These are phyloP conservation scores for Tiaroga cobitis DNA, from an alignment of 2,797 vertebrate species.

Conservation along the genomic window DNA sequence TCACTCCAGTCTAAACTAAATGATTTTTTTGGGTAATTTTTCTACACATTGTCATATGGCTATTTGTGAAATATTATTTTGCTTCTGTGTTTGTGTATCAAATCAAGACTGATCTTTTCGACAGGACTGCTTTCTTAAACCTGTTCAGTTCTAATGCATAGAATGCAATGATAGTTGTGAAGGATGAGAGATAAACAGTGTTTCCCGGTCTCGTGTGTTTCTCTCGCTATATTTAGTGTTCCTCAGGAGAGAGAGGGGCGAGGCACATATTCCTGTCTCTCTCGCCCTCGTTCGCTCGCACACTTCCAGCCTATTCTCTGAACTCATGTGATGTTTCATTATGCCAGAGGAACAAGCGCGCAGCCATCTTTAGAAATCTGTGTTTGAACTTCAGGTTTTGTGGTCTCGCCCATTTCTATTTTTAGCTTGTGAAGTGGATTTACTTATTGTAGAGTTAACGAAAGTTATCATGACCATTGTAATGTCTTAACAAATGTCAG, in stretches of 20 bases:
- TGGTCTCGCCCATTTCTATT: too few species aligned
- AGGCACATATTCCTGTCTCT: constrained; percentile 2
- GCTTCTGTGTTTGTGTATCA: background rate
- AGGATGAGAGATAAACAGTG: background rate
- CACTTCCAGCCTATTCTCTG: background rate
- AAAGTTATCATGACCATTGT: too few species aligned
- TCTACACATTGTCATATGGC: too few species aligned
- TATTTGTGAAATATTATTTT: background rate
- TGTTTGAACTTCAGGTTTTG: too few species aligned
- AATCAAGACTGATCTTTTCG: background rate
- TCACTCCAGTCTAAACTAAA: too few species aligned
- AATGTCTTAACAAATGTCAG: too few species aligned
- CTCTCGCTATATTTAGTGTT: constrained; percentile 58
- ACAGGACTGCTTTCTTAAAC: background rate
- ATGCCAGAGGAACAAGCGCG: background rate
- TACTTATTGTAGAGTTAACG: too few species aligned
- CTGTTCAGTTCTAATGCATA: too few species aligned
- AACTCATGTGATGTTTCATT: background rate
- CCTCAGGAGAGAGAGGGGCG: constrained; percentile 28
- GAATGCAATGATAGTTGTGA: background rate
- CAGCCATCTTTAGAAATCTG: too few species aligned
- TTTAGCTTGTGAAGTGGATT: too few species aligned
- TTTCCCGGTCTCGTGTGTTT: background rate
- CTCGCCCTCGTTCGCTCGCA: constrained; percentile 28
- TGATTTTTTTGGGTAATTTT: too few species aligned